These are phyloP conservation scores for Drosophila borborema DNA, from an alignment of 2,888 invertebrate genomes.

Conservation along the genomic window DNA sequence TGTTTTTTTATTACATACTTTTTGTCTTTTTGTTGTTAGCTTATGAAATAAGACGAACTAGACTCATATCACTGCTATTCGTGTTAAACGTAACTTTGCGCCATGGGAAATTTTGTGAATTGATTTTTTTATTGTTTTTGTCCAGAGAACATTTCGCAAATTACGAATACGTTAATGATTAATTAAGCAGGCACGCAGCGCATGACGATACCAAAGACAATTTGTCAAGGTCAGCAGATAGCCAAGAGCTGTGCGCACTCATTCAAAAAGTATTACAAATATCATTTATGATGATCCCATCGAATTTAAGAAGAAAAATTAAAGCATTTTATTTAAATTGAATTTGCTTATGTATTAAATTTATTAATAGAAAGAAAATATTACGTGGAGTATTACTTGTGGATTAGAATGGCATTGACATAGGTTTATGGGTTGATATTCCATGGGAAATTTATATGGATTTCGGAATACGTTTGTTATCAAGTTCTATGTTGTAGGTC, in stretches of 20 bases:
- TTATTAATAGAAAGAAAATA: not conserved
- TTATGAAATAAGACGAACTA: constrained; percentile 31
- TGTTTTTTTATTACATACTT: constrained; percentile 4
- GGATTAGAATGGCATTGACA: not conserved
- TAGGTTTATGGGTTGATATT: not conserved
- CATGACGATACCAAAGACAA: constrained; percentile 15
- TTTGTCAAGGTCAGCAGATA: constrained; percentile 31
- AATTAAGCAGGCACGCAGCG: constrained; percentile 27
- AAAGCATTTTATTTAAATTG: not conserved
- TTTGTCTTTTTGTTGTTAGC: constrained; percentile 8
- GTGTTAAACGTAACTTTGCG: constrained; percentile 34
- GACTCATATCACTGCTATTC: constrained; percentile 41
- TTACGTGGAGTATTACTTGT: not conserved
- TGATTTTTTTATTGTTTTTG: constrained; percentile 10
- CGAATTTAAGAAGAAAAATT: not conserved
- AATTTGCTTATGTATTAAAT: not conserved
- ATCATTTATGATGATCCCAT: constrained; percentile 1
- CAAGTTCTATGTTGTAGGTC: not conserved
- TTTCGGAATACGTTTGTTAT: not conserved
- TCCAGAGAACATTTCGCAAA: constrained; percentile 14
- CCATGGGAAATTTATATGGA: not conserved
- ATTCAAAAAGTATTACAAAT: not conserved
- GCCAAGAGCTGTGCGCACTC: not conserved
- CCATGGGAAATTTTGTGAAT: constrained; percentile 54
- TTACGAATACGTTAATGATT: constrained; percentile 18